A percentile compares a stretch with the other conserved stretches of the same genome.
These are phyloP conservation scores for Alcedo quadribrachys DNA, from an alignment of 2,797 vertebrate genomes.

Conservation along the genomic window DNA sequence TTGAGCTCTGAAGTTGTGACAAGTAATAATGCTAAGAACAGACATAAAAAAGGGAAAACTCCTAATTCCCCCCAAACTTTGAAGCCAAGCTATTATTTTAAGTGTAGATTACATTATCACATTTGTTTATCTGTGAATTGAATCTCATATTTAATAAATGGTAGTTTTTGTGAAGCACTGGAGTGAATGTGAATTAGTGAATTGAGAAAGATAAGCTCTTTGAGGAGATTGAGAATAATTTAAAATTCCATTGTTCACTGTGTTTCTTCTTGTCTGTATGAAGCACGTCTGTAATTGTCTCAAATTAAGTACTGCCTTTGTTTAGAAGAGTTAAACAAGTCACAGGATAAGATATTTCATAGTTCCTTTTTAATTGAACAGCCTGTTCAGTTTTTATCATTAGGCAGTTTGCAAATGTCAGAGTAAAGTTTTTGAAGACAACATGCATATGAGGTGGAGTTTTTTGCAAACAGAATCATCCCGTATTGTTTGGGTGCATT, in stretches of 20 bases:
- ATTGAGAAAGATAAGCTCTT: constrained; percentile 18
- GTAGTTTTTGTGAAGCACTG: constrained; percentile 5
- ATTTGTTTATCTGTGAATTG: constrained; percentile 42
- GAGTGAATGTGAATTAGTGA: constrained; percentile 38
- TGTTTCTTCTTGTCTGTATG: constrained; percentile 39
- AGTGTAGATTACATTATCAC: constrained; percentile 33
- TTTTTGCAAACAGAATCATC: background rate
- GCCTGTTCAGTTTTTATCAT: constrained; percentile 20
- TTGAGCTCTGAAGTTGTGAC: background rate
- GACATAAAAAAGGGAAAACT: background rate
- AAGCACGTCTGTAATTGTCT: constrained; percentile 39
- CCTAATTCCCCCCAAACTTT: background rate
- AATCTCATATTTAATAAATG: constrained; percentile 48
- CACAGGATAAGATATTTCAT: constrained; percentile 33
- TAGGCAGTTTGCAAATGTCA: constrained; percentile 24
- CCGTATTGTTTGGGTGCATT: background rate
- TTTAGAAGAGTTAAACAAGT: constrained; percentile 46
- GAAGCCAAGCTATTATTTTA: constrained; percentile 32
- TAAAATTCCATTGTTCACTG: background rate
- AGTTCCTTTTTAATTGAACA: constrained; percentile 37
- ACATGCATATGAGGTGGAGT: background rate
- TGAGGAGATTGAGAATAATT: constrained; percentile 20
- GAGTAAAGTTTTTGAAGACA: background rate
- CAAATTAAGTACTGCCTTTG: constrained; percentile 41
- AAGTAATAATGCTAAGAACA: background rate